These are phyloP conservation scores for Polypterus bichir DNA, from an alignment of 2,113 vertebrate species.

Conservation along the genomic window DNA sequence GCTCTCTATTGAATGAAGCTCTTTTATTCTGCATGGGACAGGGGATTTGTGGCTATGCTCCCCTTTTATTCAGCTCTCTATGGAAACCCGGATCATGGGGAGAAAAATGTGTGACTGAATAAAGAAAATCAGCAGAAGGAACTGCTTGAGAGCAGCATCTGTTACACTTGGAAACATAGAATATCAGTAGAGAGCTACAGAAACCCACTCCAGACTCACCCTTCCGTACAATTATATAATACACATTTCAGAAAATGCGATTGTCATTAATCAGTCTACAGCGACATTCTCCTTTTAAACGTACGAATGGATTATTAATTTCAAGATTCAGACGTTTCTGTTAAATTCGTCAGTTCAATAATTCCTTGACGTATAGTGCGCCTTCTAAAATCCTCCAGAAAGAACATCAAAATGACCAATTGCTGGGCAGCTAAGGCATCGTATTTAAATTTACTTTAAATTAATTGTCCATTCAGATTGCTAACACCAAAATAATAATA, in stretches of 20 bases:
- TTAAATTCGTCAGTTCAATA: too few relatives aligned
- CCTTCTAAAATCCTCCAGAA: too few relatives aligned
- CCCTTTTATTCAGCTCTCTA: conserved; percentile 96
- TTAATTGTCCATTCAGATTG: too few relatives aligned
- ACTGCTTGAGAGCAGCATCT: conserved; percentile 90
- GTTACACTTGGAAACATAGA: conserved; percentile 99
- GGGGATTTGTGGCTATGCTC: conserved; percentile 78
- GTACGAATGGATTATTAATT: too few relatives aligned
- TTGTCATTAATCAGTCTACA: not conserved
- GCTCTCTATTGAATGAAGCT: conserved; percentile 80
- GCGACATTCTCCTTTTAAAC: not conserved
- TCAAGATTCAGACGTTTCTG: too few relatives aligned
- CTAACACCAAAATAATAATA: too few relatives aligned
- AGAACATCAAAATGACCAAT: too few relatives aligned
- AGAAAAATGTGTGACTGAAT: conserved; percentile 88
- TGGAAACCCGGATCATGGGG: conserved; percentile 93
- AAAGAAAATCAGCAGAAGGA: conserved; percentile 86
- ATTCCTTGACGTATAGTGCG: too few relatives aligned
- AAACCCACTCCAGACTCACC: conserved; percentile 49
- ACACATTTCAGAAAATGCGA: conserved; percentile 3
- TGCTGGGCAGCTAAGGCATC: too few relatives aligned
- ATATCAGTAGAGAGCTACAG: conserved; percentile 71
- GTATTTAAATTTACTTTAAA: too few relatives aligned
- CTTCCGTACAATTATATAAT: not conserved
- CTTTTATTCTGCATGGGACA: conserved; percentile 88